Evolutionary conservation across 2,888 invertebrate species (phyloP), one percentile per base, ranked within the genome.

Genomic region (Agonum fuliginosum): DNA sequence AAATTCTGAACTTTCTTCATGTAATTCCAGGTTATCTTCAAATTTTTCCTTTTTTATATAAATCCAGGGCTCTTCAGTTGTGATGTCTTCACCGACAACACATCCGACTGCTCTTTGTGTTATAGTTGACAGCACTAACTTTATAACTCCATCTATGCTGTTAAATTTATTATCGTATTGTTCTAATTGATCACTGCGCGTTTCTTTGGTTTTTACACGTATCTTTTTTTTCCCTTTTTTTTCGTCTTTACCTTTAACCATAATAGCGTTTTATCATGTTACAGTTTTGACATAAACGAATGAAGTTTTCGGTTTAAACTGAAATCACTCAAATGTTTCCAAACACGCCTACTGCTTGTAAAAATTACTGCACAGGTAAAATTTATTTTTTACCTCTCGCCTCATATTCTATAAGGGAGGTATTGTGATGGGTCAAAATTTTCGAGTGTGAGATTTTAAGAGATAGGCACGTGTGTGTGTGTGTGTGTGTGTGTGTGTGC

Each of bases 21-120:
- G 88, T 0, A 89, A 79, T 1, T 91, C 90, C 62, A 94, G 88
- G 71, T 89, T 88, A 81, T 94, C 92, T 69, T 90, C 87, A 1
- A 95, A 86, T 58, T 89, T 86, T 27, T 89, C 89, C 84, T 91
- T 94, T 20, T 86, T 87, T 0, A 94, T 87, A 78, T 87, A 88
- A 79, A 91, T 92, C 94, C 94, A 95, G 0, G 94, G 94, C 82
- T 90, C 91, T 83, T 94, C 94, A n/a, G 91, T 90, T 0, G 91
- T 93, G 0, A 95, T 89, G 83, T 94, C 89, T 34, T 89, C 87
- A 0, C 93, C 94, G 43, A 94, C 89, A 1, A 91, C 88, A 80
- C 93, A 88, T 78, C 92, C 91, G 8, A 94, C 84, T 69, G 89
- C 88, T 79, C 89, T 86, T 83, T 93, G 93, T n/a, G 91, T 91